phyloP scores from a whole-genome alignment of 2,113 vertebrate species.

The Lophochroa leadbeateri region DNA sequence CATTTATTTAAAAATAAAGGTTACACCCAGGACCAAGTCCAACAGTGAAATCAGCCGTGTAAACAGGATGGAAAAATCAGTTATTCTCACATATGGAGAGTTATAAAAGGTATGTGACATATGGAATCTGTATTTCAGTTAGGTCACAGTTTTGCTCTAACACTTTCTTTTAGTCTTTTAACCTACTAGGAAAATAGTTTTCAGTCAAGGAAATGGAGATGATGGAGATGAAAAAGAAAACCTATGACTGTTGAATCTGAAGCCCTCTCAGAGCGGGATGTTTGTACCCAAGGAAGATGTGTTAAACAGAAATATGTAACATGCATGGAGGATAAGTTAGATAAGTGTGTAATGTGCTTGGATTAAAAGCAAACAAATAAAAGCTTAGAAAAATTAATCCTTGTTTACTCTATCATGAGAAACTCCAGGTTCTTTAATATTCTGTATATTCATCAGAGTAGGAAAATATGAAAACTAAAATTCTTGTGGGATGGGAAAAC shows the following conservation, averaged over 20 bases:
- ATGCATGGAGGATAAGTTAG: background rate
- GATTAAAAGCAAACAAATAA: background rate
- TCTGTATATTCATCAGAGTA: constrained; percentile 29
- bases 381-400: background rate
- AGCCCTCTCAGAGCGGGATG: background rate
- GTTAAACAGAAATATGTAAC: background rate
- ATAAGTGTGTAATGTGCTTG: background rate
- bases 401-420: background rate
- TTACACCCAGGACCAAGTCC: constrained; percentile 55
- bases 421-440: constrained; percentile 24
- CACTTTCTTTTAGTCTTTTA: constrained; percentile 33
- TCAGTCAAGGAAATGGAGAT: background rate
- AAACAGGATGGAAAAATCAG: constrained; percentile 55
- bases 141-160: constrained; percentile 13
- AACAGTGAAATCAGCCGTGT: constrained; percentile 60
- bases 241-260: background rate
- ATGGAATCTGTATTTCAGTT: constrained; percentile 26
- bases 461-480: constrained; percentile 43
- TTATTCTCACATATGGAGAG: constrained; percentile 13
- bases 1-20: constrained; percentile 47
- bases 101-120: constrained; percentile 39
- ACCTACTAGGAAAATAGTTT: background rate
- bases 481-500: constrained; percentile 56
- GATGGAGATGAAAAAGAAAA: background rate
- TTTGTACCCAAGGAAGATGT: background rate